A percentile compares a stretch with the other conserved stretches of the same genome.
phyloP scores from a whole-genome alignment of 2,113 vertebrate species.

The Candoia aspera region DNA sequence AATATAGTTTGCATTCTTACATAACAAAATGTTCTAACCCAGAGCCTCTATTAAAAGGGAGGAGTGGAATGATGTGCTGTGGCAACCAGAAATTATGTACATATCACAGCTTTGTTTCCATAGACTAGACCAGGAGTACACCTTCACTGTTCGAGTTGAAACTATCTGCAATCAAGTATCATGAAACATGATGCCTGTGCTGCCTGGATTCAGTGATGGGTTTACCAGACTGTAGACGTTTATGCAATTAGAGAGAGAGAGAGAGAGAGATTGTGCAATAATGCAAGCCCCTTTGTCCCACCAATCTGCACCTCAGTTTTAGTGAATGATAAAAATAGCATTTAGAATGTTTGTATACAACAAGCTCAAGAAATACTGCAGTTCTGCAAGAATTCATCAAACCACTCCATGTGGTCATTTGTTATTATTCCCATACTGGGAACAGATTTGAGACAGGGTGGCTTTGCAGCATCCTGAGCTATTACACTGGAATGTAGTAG shows the following conservation, averaged over 20 bases:
- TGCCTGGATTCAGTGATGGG: neutral
- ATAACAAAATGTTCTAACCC: conserved; percentile 57
- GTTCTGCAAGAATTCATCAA: neutral
- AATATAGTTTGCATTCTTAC: conserved; percentile 54
- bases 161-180: neutral
- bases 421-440: neutral
- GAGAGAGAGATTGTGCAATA: too few species aligned
- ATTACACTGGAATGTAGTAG: too few species aligned
- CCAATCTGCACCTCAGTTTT: neutral
- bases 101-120: conserved; percentile 27
- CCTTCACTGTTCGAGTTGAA: neutral
- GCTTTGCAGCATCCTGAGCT: too few species aligned
- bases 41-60: conserved; percentile 68
- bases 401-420: neutral
- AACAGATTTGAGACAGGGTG: too few species aligned
- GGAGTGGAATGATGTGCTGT: conserved; percentile 51
- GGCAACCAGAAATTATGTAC: conserved; percentile 64
- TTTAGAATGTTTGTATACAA: neutral
- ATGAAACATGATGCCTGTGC: neutral
- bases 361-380: neutral
- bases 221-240: neutral
- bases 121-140: neutral
- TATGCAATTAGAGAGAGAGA: neutral
- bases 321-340: neutral
- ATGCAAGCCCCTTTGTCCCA: neutral